A percentile compares a stretch with the other conserved stretches of the same genome.
Evolutionary conservation across 2,797 vertebrate species (phyloP).

Genomic region (Phaenicophaeus curvirostris): DNA sequence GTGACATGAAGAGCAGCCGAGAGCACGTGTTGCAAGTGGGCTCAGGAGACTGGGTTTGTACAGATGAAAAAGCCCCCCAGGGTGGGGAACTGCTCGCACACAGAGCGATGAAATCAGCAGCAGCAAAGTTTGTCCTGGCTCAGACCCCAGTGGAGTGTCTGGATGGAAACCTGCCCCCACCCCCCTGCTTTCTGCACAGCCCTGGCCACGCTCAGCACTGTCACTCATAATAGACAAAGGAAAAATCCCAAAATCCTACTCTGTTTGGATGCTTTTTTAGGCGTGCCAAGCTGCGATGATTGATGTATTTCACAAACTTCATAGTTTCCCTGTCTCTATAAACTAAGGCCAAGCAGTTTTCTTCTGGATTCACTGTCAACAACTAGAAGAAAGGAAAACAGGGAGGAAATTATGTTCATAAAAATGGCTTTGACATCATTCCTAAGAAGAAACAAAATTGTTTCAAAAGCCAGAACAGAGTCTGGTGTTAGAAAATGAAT

Average conservation of each 20-base stretch:
- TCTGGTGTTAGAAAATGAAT: not conserved
- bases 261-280: constrained; percentile 54
- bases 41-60: not conserved
- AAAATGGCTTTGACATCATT: not conserved
- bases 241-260: constrained; percentile 88
- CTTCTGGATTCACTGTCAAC: constrained; percentile 91
- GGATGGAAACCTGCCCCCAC: not conserved
- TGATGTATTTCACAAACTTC: constrained; percentile 95
- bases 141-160: fast-evolving
- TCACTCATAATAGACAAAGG: constrained; percentile 95
- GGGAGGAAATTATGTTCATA: not conserved
- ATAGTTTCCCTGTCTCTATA: constrained; percentile 96
- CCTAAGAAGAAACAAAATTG: fast-evolving
- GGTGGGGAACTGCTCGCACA: fast-evolving
- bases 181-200: not conserved
- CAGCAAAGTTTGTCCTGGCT: not conserved
- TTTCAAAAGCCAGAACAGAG: not conserved
- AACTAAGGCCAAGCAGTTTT: constrained; percentile 91
- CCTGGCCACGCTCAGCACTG: not conserved
- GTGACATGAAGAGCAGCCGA: not conserved
- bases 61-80: not conserved
- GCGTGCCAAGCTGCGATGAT: constrained; percentile 80
- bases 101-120: not conserved
- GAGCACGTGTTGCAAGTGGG: fast-evolving
- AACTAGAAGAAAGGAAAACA: constrained; percentile 78